Evolutionary conservation across 2,113 vertebrate genomes (phyloP), one percentile per base, ranked within the genome.

Genomic region (Zeus faber): DNA sequence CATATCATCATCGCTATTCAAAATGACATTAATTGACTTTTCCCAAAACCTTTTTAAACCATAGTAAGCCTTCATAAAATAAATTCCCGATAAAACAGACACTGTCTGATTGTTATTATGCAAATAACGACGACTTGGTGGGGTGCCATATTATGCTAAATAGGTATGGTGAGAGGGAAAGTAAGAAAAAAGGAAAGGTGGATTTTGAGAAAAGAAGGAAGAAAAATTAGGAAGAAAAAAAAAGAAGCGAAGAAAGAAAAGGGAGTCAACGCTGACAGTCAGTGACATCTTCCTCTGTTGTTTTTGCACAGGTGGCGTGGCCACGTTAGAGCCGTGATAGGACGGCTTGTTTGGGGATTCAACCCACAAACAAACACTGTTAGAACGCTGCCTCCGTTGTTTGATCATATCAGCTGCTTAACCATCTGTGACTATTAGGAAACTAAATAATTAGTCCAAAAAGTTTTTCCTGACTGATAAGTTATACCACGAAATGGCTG

Each of bases 371-470:
- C 50, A 52, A 64, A 60, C 22, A 25, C 24, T 35, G 45, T 54
- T 44, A 53, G 40, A 69, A 39, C 21, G 8, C 49, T 25, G 35
- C 58, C 48, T 52, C 43, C 61, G 58, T 50, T 49, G 27, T 3
- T 39, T 46, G 31, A 66, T 49, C 50, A 44, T 49, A 50, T 72
- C 54, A 68, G 49, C 46, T 67, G 68, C 56, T 52, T 72, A 79
- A 76, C 75, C 71, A 77, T 77, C 59, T 51, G 58, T 74, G 61
- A 67, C 49, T n/a, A 40, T 17, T 40, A 43, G 31, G 13, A 65
- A 68, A 67, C 58, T 40, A 52, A 67, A 74, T 66, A 62, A 41
- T 51, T 25, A 47, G 33, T 37, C 33, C 58, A 56, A 46, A 70
- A 76, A 40, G 54, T 58, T 50, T 60, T 44, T 17, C 18, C 37